phyloP scores from a whole-genome alignment of 2,888 invertebrate species.

The Macrophya annulata region DNA sequence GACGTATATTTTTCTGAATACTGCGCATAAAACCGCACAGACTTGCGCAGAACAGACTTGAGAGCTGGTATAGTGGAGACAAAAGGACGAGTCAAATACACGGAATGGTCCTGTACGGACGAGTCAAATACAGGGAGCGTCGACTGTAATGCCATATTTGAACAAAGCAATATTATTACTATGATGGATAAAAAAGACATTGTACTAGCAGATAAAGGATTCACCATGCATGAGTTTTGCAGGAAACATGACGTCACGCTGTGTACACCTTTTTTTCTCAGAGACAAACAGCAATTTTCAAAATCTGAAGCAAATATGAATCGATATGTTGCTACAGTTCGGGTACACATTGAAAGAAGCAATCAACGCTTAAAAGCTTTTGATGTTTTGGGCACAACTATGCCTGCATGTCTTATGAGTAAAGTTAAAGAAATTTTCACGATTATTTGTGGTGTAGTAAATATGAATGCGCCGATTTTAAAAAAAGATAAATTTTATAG shows the following conservation, averaged over 20 bases:
- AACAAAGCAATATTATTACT: constrained; percentile 40
- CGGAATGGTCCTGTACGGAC: no score
- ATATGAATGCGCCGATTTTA: constrained; percentile 55
- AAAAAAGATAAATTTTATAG: neutral
- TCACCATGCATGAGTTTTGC: constrained; percentile 64
- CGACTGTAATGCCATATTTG: constrained; percentile 52
- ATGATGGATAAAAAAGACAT: constrained; percentile 57
- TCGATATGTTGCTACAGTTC: constrained; percentile 58
- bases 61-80: no score
- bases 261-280: constrained; percentile 60
- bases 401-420: constrained; percentile 55
- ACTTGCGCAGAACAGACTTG: no score
- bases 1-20: no score
- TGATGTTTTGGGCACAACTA: constrained; percentile 56
- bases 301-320: constrained; percentile 56
- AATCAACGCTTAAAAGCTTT: constrained; percentile 58
- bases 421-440: constrained; percentile 59
- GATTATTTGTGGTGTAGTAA: constrained; percentile 58
- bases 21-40: no score
- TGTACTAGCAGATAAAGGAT: constrained; percentile 67
- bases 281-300: constrained; percentile 58
- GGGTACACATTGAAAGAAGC: constrained; percentile 61
- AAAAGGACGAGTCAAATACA: no score
- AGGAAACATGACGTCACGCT: constrained; percentile 49
- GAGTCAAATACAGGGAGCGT: no score